A percentile compares a stretch with the other conserved stretches of the same genome.
Evolutionary conservation across 2,888 invertebrate genomes (phyloP).

Genomic region (Athrips mouffetella): DNA sequence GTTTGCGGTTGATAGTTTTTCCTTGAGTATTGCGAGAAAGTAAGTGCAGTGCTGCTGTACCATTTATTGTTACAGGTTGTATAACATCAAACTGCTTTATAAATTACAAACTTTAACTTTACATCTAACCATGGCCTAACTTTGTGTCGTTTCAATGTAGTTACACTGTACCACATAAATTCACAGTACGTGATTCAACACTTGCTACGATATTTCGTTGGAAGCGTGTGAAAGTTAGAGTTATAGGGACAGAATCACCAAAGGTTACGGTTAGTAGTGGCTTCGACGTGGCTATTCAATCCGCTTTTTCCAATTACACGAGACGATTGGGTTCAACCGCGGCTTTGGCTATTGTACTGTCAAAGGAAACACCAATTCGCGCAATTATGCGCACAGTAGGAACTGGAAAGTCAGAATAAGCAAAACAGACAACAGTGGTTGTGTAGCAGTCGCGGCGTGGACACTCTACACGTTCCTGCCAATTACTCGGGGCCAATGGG

Average conservation of each 20-base stretch:
- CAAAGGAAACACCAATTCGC: background rate
- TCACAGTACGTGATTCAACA: background rate
- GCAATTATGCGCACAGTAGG: conserved; percentile 10
- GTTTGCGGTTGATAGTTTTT: too few species aligned
- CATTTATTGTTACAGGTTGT: too few species aligned
- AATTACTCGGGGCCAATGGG: conserved; percentile 47
- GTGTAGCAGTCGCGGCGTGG: conserved; percentile 32
- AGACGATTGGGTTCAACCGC: background rate
- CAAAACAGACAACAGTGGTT: conserved; percentile 16
- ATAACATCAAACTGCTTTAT: too few species aligned
- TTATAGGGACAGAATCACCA: background rate
- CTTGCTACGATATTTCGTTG: background rate
- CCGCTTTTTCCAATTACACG: background rate
- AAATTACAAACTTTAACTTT: too few species aligned
- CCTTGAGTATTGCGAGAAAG: too few species aligned
- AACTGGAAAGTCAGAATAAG: background rate
- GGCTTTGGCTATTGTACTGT: background rate
- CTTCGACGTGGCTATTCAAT: too few species aligned
- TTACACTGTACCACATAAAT: background rate
- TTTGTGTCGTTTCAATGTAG: background rate
- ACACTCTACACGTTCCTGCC: conserved; percentile 44
- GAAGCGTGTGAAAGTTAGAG: background rate
- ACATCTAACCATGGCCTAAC: background rate
- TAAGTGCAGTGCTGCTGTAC: too few species aligned
- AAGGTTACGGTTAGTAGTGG: too few species aligned